A percentile compares a stretch with the other conserved stretches of the same genome.
Evolutionary conservation across 2,888 invertebrate genomes (phyloP).

Genomic region (Troilus luridus): DNA sequence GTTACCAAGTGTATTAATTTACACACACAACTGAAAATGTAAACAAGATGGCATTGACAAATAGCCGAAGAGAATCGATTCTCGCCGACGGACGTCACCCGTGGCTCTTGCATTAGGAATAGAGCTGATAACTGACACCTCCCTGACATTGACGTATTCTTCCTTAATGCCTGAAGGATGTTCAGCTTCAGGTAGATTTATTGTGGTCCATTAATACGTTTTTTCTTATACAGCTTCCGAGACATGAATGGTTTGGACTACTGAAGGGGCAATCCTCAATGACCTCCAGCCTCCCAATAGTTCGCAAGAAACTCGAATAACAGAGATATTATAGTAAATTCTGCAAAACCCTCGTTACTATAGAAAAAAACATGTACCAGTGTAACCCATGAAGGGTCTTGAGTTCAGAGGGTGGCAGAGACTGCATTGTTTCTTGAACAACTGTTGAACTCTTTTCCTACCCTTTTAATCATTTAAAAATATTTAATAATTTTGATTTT

Average conservation of each 20-base stretch:
- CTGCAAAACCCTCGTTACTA: too few relatives aligned
- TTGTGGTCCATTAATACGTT: not conserved
- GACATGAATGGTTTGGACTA: not conserved
- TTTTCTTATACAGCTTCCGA: not conserved
- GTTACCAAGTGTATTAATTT: constrained; percentile 30
- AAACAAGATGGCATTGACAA: constrained; percentile 43
- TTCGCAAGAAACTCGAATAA: not conserved
- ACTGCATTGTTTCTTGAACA: too few relatives aligned
- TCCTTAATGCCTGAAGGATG: constrained; percentile 23
- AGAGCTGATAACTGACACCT: not conserved
- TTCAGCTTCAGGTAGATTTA: constrained; percentile 8
- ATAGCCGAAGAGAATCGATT: constrained; percentile 19
- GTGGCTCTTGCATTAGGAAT: constrained; percentile 11
- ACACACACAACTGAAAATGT: not conserved
- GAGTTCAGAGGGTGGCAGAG: too few relatives aligned
- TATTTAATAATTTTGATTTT: too few relatives aligned
- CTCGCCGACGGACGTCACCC: not conserved
- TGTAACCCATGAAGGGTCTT: too few relatives aligned
- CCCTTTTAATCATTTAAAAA: too few relatives aligned
- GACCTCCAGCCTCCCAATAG: not conserved
- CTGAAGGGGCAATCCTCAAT: not conserved
- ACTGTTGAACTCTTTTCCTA: too few relatives aligned
- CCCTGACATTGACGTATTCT: not conserved
- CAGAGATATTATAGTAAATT: too few relatives aligned
- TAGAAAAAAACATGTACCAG: too few relatives aligned